These are phyloP conservation scores for Ianthella basta DNA, from an alignment of 37 sponge, comb jelly and placozoan species.

Conservation along the genomic window DNA sequence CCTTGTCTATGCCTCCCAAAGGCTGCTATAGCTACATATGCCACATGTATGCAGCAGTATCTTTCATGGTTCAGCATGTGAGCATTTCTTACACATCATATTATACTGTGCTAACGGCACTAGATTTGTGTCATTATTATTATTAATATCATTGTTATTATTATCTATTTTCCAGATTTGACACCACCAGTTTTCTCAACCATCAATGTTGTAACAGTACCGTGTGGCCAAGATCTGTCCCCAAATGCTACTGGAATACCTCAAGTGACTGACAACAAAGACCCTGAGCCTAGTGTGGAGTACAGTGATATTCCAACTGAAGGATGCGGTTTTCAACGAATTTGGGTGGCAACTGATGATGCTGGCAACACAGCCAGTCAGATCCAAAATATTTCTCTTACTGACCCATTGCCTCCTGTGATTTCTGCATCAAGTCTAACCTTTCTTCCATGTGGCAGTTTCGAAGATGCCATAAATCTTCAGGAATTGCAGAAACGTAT, in stretches of 20 bases:
- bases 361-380: constrained; percentile 40
- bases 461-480: constrained; percentile 5
- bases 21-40: too few species aligned
- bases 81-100: too few species aligned
- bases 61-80: too few species aligned
- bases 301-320: constrained; percentile 27
- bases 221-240: constrained; percentile 6
- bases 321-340: constrained; percentile 28
- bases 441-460: constrained; percentile 27
- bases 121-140: too few species aligned
- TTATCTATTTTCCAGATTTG: constrained; percentile 29
- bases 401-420: background rate
- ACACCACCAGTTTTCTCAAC: constrained; percentile 5
- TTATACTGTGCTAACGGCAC: too few species aligned
- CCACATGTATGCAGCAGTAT: too few species aligned
- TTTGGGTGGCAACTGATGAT: constrained; percentile 46
- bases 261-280: constrained; percentile 29
- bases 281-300: background rate
- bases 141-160: too few species aligned
- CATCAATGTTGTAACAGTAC: constrained; percentile 8
- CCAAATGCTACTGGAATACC: constrained; percentile 37
- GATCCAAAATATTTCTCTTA: constrained; percentile 28
- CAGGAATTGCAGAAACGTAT: background rate
- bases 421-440: background rate
- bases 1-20: too few species aligned